Evolutionary conservation across 2,888 invertebrate genomes (phyloP).

Genomic region (Trissolcus brochymenae): DNA sequence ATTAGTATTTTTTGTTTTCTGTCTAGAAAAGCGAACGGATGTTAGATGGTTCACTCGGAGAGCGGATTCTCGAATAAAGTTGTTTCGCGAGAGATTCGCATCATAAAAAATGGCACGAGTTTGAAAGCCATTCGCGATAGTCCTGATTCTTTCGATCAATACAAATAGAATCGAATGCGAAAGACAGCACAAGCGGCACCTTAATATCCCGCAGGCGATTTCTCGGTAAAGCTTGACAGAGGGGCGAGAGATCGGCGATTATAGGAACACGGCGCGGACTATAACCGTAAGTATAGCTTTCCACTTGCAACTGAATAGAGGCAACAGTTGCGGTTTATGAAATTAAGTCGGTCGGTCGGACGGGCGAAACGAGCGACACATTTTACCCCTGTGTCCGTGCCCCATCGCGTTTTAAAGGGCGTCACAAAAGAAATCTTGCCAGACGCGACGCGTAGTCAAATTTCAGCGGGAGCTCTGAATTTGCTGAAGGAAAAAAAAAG

Average conservation of each 20-base stretch:
- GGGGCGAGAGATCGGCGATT: constrained; percentile 58
- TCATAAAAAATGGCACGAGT: constrained; percentile 9
- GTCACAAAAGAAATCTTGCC: constrained; percentile 46
- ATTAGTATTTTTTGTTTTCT: too few species aligned
- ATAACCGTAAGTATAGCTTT: constrained; percentile 71
- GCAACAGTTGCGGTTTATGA: constrained; percentile 77
- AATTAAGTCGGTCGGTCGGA: constrained; percentile 74
- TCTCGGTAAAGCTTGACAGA: constrained; percentile 43
- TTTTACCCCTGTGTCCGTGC: constrained; percentile 51
- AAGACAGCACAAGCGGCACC: constrained; percentile 13
- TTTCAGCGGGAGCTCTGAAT: constrained; percentile 24
- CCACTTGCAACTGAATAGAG: constrained; percentile 72
- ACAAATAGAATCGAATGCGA: constrained; percentile 18
- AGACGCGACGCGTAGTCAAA: constrained; percentile 32
- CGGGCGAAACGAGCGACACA: constrained; percentile 66
- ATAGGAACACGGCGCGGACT: constrained; percentile 64
- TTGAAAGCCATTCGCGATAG: constrained; percentile 8
- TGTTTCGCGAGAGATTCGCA: constrained; percentile 1
- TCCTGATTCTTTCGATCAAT: constrained; percentile 30
- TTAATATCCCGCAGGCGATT: constrained; percentile 45
- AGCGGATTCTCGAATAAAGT: too few species aligned
- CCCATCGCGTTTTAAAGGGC: constrained; percentile 42
- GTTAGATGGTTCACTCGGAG: too few species aligned
- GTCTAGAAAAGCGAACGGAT: too few species aligned
- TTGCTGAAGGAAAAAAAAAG: constrained; percentile 8